Conservation (phyloP, 2,888 invertebrate genomes). For the Metacarcinus magister region DNA sequence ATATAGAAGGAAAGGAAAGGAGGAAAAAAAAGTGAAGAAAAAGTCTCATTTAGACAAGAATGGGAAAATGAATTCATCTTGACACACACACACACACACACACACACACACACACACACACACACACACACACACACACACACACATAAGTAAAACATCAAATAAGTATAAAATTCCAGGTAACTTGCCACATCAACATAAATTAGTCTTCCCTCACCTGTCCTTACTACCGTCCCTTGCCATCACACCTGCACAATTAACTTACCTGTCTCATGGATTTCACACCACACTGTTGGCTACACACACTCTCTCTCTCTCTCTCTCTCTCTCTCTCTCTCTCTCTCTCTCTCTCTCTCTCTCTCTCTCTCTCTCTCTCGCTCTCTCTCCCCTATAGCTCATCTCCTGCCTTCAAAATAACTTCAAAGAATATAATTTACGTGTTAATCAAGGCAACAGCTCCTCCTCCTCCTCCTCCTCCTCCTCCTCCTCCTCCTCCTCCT, state of each 20-base stretch:
- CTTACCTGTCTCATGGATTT: conserved; percentile 18
- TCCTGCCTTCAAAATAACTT: neutral
- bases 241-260: conserved; percentile 8
- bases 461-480: neutral
- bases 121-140: neutral
- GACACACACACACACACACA: neutral
- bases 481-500: conserved; percentile 19
- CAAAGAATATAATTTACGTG: neutral
- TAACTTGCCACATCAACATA: conserved; percentile 10
- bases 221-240: neutral
- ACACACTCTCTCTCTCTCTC: conserved; percentile 39
- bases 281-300: neutral
- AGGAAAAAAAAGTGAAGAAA: neutral
- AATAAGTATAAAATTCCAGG: neutral
- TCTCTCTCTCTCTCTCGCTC: neutral
- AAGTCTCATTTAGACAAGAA: neutral
- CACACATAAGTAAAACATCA: neutral
- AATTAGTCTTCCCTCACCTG: conserved; percentile 38
- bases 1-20: neutral
- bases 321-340: neutral
- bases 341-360: neutral
- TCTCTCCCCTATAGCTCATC: neutral
- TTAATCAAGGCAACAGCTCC: neutral
- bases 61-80: neutral
- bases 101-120: conserved; percentile 31